Evolutionary conservation across 2,888 invertebrate genomes (phyloP).

Genomic region (Hipparchia semele): DNA sequence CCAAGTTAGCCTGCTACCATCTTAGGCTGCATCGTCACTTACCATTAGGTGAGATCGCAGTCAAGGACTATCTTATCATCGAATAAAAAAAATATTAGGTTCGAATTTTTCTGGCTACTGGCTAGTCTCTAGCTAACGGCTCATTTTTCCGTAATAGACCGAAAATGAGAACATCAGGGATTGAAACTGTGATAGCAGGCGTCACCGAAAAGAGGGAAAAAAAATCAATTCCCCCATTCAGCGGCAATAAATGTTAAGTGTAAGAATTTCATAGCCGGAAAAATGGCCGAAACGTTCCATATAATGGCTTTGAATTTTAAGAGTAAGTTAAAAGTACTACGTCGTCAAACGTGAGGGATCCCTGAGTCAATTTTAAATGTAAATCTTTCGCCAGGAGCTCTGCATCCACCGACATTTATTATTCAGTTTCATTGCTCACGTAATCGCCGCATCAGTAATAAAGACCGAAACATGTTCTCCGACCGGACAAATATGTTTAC

Average conservation of each 20-base stretch:
- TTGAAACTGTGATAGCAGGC: not conserved
- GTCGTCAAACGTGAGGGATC: slow-evolving; percentile 50
- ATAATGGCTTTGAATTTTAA: slow-evolving; percentile 58
- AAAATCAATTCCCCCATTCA: not conserved
- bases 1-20: no score
- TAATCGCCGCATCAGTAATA: slow-evolving; percentile 37
- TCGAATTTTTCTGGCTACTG: no score
- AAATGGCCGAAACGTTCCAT: slow-evolving; percentile 38
- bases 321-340: slow-evolving; percentile 55
- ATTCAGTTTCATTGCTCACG: slow-evolving; percentile 40
- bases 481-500: slow-evolving; percentile 34
- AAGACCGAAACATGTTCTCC: slow-evolving; percentile 32
- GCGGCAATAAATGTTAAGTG: slow-evolving; percentile 46
- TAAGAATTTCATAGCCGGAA: slow-evolving; percentile 43
- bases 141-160: not conserved
- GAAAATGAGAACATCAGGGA: not conserved
- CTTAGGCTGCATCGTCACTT: no score
- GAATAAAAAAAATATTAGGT: no score
- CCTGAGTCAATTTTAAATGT: slow-evolving; percentile 51
- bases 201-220: slow-evolving; percentile 1
- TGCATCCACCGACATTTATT: slow-evolving; percentile 36
- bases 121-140: not conserved
- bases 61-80: no score
- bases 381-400: slow-evolving; percentile 44
- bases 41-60: no score